These are phyloP conservation scores for Tipula lateralis DNA, from an alignment of 2,888 invertebrate species.

Conservation along the genomic window DNA sequence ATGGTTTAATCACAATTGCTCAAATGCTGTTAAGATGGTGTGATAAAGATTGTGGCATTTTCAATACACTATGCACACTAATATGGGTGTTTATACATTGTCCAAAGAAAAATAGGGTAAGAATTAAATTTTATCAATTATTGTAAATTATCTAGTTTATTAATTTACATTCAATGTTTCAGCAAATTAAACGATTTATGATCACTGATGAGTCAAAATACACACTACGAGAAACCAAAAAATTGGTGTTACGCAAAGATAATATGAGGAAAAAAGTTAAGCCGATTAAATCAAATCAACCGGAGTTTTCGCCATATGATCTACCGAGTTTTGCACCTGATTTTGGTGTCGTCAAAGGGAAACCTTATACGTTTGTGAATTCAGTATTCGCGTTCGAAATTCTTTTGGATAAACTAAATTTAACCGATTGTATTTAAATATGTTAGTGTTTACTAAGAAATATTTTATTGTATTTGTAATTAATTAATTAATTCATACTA, in stretches of 20 bases:
- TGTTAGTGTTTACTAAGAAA: neutral
- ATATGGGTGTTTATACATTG: constrained; percentile 59
- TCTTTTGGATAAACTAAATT: neutral
- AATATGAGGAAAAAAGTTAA: constrained; percentile 48
- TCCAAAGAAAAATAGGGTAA: constrained; percentile 43
- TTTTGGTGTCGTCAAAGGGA: constrained; percentile 45
- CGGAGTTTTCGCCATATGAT: neutral
- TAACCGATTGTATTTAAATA: neutral
- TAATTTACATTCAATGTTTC: constrained; percentile 31
- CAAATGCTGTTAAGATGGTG: constrained; percentile 63
- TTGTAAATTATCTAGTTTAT: neutral
- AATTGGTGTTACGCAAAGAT: constrained; percentile 48
- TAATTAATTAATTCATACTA: neutral
- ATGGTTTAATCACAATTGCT: constrained; percentile 57
- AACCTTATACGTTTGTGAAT: constrained; percentile 46
- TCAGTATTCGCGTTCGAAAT: constrained; percentile 48
- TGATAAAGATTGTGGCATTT: constrained; percentile 60
- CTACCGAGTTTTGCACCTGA: constrained; percentile 47
- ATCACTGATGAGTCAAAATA: constrained; percentile 46
- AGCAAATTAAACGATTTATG: constrained; percentile 48
- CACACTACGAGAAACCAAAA: constrained; percentile 47
- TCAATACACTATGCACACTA: constrained; percentile 61
- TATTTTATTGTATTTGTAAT: neutral
- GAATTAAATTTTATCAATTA: neutral
- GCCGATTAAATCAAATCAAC: constrained; percentile 32